These are phyloP conservation scores for Heliconius eleuchia DNA, from an alignment of 1,140 invertebrate species.

Conservation along the genomic window DNA sequence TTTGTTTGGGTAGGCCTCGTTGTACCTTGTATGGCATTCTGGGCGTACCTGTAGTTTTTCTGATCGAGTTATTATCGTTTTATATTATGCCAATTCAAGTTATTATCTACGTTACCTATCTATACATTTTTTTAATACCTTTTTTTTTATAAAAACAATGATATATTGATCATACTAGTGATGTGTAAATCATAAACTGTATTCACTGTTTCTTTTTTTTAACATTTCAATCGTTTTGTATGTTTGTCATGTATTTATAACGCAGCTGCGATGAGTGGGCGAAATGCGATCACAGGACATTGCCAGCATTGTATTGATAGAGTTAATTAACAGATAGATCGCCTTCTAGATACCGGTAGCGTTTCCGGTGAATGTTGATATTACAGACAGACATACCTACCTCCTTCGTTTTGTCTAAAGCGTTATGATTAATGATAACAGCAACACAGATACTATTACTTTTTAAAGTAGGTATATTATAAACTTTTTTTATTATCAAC, in stretches of 20 bases:
- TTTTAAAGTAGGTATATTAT: not conserved
- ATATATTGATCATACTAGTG: not conserved
- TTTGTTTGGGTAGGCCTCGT: not conserved
- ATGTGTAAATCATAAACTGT: not conserved
- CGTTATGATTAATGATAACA: slow-evolving; percentile 68
- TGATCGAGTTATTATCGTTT: not conserved
- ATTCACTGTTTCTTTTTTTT: not conserved
- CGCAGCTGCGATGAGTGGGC: slow-evolving; percentile 75
- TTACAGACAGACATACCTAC: slow-evolving; percentile 44
- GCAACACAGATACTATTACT: not conserved
- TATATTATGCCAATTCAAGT: not conserved
- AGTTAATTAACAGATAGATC: slow-evolving; percentile 77
- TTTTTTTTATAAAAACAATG: not conserved
- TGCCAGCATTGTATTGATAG: slow-evolving; percentile 71
- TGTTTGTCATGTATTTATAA: slow-evolving; percentile 60
- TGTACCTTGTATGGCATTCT: not conserved
- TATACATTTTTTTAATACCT: not conserved
- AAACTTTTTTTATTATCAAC: not conserved
- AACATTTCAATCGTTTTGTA: not conserved
- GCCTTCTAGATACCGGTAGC: slow-evolving; percentile 70
- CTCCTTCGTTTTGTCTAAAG: slow-evolving; percentile 53
- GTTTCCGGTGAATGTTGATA: slow-evolving; percentile 76
- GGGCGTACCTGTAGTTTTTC: not conserved
- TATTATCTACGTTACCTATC: not conserved
- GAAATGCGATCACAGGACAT: slow-evolving; percentile 69